These are phyloP conservation scores for Acleris emargana DNA, from an alignment of 2,888 invertebrate genomes.

Conservation along the genomic window DNA sequence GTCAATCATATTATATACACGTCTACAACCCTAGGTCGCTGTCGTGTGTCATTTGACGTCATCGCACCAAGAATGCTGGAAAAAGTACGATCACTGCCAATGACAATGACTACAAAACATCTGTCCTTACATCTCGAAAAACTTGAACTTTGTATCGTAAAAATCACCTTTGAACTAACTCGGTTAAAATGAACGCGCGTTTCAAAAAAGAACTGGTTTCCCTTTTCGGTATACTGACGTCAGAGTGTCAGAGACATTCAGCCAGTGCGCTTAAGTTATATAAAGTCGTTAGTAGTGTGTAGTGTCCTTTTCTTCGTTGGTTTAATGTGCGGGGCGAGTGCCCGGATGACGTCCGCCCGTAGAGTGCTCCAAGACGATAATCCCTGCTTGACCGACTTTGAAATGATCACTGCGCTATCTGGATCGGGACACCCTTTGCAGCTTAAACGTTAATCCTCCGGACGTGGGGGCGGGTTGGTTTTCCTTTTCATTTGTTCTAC, in stretches of 20 bases:
- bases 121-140: conserved; percentile 1
- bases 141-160: conserved; percentile 11
- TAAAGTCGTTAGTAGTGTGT: conserved; percentile 3
- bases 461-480: background rate
- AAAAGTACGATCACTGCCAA: no score
- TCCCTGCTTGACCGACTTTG: conserved; percentile 18
- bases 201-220: conserved; percentile 5
- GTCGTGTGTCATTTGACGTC: no score
- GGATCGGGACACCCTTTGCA: conserved; percentile 9
- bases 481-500: background rate
- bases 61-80: no score
- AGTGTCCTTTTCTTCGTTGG: conserved; percentile 7
- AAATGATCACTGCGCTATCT: conserved; percentile 16
- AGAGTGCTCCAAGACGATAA: conserved; percentile 14
- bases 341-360: conserved; percentile 10
- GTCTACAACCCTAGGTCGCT: no score
- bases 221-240: background rate
- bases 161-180: conserved; percentile 11
- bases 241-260: conserved; percentile 2
- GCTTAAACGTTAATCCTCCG: conserved; percentile 1
- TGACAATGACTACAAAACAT: no score
- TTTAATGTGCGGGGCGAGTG: conserved; percentile 12
- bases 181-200: background rate
- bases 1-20: no score
- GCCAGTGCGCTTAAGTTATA: background rate